These are phyloP conservation scores for Stylophora pistillata DNA, from an alignment of 64 coral and sea anemone genomes.

Conservation along the genomic window DNA sequence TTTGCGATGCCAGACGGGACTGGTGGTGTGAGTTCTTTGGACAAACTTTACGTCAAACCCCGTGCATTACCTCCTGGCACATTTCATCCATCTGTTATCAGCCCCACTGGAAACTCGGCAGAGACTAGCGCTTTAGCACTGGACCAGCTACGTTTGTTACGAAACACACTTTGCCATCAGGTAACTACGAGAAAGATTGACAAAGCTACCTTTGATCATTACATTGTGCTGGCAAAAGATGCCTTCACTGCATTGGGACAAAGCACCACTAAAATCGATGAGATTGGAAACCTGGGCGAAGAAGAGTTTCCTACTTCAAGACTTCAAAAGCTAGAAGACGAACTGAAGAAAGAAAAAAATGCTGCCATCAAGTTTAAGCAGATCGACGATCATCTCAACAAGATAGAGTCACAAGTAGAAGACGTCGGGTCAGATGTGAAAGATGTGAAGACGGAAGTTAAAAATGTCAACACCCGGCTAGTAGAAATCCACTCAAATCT, in stretches of 20 bases:
- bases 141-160: constrained; percentile 30
- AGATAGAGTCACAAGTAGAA: background rate
- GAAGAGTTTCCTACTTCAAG: constrained; percentile 23
- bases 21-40: background rate
- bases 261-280: background rate
- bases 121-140: constrained; percentile 28
- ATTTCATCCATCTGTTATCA: background rate
- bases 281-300: constrained; percentile 6
- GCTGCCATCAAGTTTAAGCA: background rate
- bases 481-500: background rate
- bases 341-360: background rate
- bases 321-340: background rate
- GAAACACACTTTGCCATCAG: constrained; percentile 23
- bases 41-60: constrained; percentile 10
- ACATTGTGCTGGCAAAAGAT: background rate
- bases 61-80: background rate
- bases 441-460: background rate
- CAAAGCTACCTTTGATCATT: constrained; percentile 21
- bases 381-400: background rate
- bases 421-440: background rate
- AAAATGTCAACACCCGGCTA: too few species aligned
- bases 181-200: constrained; percentile 17
- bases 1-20: constrained; percentile 16
- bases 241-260: constrained; percentile 5
- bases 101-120: constrained; percentile 12